Evolutionary conservation across 2,797 vertebrate genomes (phyloP), one percentile per base, ranked within the genome.

Genomic region (Sibirionetta formosa): DNA sequence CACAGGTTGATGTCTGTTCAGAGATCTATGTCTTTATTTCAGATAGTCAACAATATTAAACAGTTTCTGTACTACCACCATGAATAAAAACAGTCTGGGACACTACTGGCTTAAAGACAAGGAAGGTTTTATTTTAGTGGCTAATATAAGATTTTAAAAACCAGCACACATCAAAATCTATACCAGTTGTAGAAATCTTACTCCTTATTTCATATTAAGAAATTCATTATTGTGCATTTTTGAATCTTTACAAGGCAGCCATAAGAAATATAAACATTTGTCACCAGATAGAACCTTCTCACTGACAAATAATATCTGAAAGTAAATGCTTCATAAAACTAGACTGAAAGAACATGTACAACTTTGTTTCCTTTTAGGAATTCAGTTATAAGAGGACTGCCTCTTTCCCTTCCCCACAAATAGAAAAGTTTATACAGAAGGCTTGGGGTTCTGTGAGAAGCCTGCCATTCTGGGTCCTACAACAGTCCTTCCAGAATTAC

Each of bases 81-180:
- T 24, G 15, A 24, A 16, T 73, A 92, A 91, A 60, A 94, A 96
- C 69, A 80, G 68, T 40, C 57, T 68, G 48, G 71, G 82, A 91
- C 87, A 31, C 61, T 33, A 7, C 77, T 90, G 42, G 33, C 44
- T 94, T 90, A 97, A 98, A 98, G 96, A 95, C 97, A 98, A 98
- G 91, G 93, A 96, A 96, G 85, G 75, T 97, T 97, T 98, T 98
- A 98, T 98, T 98, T 97, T 91, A 92, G 91, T 96, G 97, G 97
- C 94, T 88, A 53, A 94, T 92, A 68, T 76, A 95, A 98, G 94
- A 88, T 75, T 87, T 98, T 97, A 98, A 98, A 98, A 98, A 98
- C 97, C 96, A 98, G 87, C 95, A 96, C 97, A 97, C 97, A 96
- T 97, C 97, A 98, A 98, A 98, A 98, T 97, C 93, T 97, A 95